These are phyloP conservation scores for Ennomos fuscantarius DNA, from an alignment of 2,888 invertebrate species.

Conservation along the genomic window DNA sequence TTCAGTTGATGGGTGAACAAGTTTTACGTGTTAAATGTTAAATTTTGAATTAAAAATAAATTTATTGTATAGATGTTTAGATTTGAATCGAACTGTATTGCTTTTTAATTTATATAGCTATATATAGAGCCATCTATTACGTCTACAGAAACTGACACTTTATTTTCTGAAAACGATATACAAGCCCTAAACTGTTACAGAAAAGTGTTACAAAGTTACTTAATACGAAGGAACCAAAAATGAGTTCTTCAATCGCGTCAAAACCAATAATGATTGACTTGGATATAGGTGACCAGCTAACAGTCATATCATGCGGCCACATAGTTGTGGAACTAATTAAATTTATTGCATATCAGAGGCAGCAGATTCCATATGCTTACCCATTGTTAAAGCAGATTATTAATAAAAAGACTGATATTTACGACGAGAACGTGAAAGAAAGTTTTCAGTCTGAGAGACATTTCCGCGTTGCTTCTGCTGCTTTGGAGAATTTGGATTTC, in stretches of 20 bases:
- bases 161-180: no score
- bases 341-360: conserved; percentile 83
- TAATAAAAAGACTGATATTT: conserved; percentile 61
- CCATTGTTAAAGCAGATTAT: conserved; percentile 79
- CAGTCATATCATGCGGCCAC: conserved; percentile 83
- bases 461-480: conserved; percentile 69
- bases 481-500: conserved; percentile 75
- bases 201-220: no score
- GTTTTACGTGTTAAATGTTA: no score
- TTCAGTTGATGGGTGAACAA: no score
- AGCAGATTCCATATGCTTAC: conserved; percentile 82
- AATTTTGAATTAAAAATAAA: no score
- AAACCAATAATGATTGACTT: conserved; percentile 64
- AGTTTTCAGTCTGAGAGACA: conserved; percentile 73
- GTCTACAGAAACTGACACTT: no score
- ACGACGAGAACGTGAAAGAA: conserved; percentile 55
- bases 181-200: no score
- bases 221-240: conserved; percentile 14
- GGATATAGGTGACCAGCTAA: conserved; percentile 80
- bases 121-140: no score
- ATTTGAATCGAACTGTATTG: no score
- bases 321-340: conserved; percentile 84
- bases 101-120: no score
- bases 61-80: no score
- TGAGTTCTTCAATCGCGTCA: conserved; percentile 42